Base-by-base conservation (phyloP, 1,140 invertebrate species). In the Hesperophylax magnus region DNA sequence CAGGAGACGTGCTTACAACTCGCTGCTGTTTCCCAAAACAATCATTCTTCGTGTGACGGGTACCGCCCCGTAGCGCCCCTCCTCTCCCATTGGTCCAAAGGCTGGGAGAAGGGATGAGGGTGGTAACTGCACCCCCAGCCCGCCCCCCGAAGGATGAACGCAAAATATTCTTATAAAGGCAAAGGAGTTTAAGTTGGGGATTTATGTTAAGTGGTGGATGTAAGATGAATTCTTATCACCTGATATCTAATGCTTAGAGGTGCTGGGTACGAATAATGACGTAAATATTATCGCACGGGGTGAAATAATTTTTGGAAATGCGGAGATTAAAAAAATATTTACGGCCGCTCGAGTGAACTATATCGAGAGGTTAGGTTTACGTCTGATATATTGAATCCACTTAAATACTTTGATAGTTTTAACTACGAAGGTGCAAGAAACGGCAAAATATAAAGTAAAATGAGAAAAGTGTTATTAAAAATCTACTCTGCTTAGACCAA, bases 141-240 rank as follows among this genome's bases (percentile, higher is more conserved):
- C 27, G 24, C 82, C 67, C 61, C 77, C 61, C 74, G 53, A 52
- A 76, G 67, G 80, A 39, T 47, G 78, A 39, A 69, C 54, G 72
- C 74, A 81, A 83, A 83, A 79, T 83, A 81, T 78, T 79, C 76
- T 74, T 74, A 71, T 79, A 9, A 39, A 39, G 34, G 34, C 34
- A 39, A 74, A 74, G 71, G 52, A 83, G 76, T 75, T 54, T 53
- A 78, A 81, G 60, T 81, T 81, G 65, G 14, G 72, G 80, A 84
- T 84, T 84, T 84, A 84, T 80, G 80, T 78, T 84, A 81, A 81
- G 72, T 81, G 82, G 80, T 77, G 65, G 60, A 78, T 80, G 77
- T 81, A 81, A 81, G 82, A 84, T 79, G 82, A 81, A 84, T 84
- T 81, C 82, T 84, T 84, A 84, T 84, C 82, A 77, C 74, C 80